Conservation (phyloP, 1,140 invertebrate genomes). For the Mactra quadrangularis region DNA sequence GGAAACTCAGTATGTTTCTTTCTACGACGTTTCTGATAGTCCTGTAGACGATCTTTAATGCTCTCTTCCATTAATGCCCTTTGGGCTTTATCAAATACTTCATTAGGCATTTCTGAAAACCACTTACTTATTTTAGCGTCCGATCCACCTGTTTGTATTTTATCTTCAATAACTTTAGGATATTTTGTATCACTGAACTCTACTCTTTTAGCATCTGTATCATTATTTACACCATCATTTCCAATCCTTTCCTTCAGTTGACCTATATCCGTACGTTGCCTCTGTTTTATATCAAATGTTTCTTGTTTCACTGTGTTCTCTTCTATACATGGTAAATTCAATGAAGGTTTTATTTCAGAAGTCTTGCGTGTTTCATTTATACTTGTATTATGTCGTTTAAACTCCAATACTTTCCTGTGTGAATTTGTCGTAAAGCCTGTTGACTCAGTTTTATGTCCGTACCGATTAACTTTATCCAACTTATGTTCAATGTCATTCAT, state of each 20-base stretch:
- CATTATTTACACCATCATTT: background rate
- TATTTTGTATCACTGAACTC: background rate
- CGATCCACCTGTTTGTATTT: conserved; percentile 3
- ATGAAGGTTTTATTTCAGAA: background rate
- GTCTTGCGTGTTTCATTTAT: conserved; percentile 1
- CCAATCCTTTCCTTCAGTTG: background rate
- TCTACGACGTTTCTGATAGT: conserved; percentile 26
- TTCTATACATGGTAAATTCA: conserved; percentile 38
- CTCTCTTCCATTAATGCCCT: conserved; percentile 55
- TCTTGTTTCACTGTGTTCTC: background rate
- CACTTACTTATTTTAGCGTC: conserved; percentile 55
- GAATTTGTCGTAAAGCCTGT: background rate
- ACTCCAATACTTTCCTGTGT: conserved; percentile 12
- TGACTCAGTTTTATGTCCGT: background rate
- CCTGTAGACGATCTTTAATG: conserved; percentile 42
- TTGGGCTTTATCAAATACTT: conserved; percentile 58
- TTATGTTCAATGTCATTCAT: conserved; percentile 44
- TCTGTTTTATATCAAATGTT: background rate
- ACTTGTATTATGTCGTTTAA: conserved; percentile 39
- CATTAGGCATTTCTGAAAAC: conserved; percentile 60
- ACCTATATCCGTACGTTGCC: background rate
- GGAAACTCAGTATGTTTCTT: conserved; percentile 40
- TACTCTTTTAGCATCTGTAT: background rate
- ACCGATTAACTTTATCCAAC: background rate
- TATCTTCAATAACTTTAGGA: background rate